phyloP scores from a whole-genome alignment of 2,888 invertebrate species.

The Netelia melanura region DNA sequence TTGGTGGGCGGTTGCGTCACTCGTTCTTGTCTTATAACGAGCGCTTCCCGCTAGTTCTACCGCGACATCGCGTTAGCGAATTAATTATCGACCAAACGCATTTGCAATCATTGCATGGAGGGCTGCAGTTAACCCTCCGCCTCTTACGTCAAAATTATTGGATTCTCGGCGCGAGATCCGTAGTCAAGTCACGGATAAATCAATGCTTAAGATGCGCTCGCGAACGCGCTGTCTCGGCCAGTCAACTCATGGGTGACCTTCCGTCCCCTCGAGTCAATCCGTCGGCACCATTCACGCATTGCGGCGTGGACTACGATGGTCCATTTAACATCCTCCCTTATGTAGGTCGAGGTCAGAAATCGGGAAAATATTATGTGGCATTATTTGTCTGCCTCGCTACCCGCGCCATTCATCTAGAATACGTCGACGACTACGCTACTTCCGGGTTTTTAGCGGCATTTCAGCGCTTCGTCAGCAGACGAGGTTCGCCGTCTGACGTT shows the following conservation, averaged over 20 bases:
- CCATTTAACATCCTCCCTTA: background rate
- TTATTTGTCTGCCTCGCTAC: conserved; percentile 67
- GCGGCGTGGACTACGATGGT: conserved; percentile 71
- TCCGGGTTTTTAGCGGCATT: conserved; percentile 73
- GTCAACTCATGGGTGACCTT: conserved; percentile 38
- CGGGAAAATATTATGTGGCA: conserved; percentile 11
- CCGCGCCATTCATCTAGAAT: conserved; percentile 74
- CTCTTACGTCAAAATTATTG: conserved; percentile 52
- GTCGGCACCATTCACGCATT: conserved; percentile 16
- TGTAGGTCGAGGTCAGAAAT: background rate
- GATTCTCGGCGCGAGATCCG: conserved; percentile 54
- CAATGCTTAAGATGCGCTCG: conserved; percentile 64
- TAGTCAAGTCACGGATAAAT: conserved; percentile 33
- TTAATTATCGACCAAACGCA: too few species aligned
- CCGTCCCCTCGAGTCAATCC: conserved; percentile 37
- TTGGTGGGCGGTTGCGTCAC: too few species aligned
- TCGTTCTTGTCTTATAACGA: conserved; percentile 3
- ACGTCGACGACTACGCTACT: conserved; percentile 58
- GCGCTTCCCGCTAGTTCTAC: background rate
- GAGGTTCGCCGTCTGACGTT: conserved; percentile 72
- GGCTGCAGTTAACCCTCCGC: conserved; percentile 34
- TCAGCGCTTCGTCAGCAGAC: conserved; percentile 72
- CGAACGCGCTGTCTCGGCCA: conserved; percentile 13
- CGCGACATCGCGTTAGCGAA: too few species aligned
- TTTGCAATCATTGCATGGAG: conserved; percentile 35